These are phyloP conservation scores for Cabera pusaria DNA, from an alignment of 2,888 invertebrate genomes.

Conservation along the genomic window DNA sequence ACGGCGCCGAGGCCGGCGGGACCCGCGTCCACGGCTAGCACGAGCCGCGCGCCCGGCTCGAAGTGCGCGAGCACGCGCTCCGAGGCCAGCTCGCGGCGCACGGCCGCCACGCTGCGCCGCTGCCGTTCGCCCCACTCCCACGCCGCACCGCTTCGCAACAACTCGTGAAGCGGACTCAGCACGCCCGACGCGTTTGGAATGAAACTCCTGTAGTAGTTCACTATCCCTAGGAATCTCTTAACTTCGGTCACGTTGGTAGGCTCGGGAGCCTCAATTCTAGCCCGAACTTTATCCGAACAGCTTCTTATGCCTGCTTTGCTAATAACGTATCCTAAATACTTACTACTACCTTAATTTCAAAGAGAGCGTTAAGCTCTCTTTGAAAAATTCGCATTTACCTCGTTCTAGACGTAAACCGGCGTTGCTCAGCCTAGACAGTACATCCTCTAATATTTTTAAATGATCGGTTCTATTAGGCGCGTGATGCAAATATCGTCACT, in stretches of 20 bases:
- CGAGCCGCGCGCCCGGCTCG: constrained; percentile 17
- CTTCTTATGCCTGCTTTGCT: constrained; percentile 10
- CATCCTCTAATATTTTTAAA: too few species aligned
- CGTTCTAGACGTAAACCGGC: constrained; percentile 10
- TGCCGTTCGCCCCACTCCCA: constrained; percentile 23
- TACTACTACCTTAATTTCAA: too few species aligned
- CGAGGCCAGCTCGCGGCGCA: constrained; percentile 19
- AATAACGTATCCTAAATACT: constrained; percentile 19
- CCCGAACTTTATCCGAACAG: background rate
- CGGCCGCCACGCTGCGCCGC: constrained; percentile 4
- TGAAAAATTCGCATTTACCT: constrained; percentile 9
- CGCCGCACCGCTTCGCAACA: constrained; percentile 3
- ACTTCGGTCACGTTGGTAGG: background rate
- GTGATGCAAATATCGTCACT: too few species aligned
- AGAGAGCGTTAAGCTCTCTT: constrained; percentile 9
- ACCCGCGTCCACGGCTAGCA: too few species aligned
- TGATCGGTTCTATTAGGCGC: too few species aligned
- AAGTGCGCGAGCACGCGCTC: constrained; percentile 18
- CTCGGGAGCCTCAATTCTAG: background rate
- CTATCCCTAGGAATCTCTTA: background rate
- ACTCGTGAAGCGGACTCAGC: too few species aligned
- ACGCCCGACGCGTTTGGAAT: too few species aligned
- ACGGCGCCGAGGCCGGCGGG: too few species aligned
- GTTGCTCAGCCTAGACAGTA: background rate
- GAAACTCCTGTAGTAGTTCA: constrained; percentile 1